phyloP scores from a whole-genome alignment of 2,113 vertebrate genomes.

The Ammodytes dubius region DNA sequence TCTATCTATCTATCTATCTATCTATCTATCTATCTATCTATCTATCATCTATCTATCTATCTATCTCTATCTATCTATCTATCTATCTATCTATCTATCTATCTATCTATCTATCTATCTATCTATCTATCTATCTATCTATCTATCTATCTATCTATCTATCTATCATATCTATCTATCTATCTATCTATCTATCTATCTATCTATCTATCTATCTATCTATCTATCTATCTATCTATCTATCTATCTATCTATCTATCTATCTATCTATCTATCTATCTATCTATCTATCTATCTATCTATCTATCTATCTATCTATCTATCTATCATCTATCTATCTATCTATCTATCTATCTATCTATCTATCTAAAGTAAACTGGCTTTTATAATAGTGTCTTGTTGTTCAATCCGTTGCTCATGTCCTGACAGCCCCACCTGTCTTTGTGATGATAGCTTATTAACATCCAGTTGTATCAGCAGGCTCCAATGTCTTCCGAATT shows the following conservation, averaged over 20 bases:
- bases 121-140: constrained; percentile 47
- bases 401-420: not conserved
- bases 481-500: not conserved
- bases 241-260: constrained; percentile 58
- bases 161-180: constrained; percentile 21
- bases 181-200: constrained; percentile 16
- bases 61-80: constrained; percentile 32
- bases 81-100: constrained; percentile 58
- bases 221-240: constrained; percentile 5
- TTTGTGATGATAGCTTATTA: constrained; percentile 5
- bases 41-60: constrained; percentile 24
- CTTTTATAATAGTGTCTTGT: not conserved
- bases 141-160: constrained; percentile 35
- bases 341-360: constrained; percentile 16
- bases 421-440: constrained; percentile 3
- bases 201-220: not conserved
- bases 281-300: constrained; percentile 50
- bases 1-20: not conserved
- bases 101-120: constrained; percentile 51
- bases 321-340: constrained; percentile 19
- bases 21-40: too few species aligned
- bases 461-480: not conserved
- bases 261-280: constrained; percentile 51
- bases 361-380: not conserved
- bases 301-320: constrained; percentile 34